phyloP scores from a whole-genome alignment of 2,797 vertebrate genomes.

The Micrastur ruficollis region DNA sequence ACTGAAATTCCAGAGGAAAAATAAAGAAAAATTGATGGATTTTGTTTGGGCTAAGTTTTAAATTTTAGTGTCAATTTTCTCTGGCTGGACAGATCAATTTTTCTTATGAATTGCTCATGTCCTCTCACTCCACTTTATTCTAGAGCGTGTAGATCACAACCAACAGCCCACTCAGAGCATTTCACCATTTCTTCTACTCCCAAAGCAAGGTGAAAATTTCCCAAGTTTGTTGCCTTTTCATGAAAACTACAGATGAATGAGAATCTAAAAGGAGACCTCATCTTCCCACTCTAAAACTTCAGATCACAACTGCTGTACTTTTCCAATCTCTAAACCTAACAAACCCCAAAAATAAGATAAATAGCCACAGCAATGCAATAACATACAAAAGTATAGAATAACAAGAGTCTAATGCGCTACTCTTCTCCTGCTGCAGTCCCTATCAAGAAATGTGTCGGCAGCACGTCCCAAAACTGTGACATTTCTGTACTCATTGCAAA shows the following conservation, averaged over 20 bases:
- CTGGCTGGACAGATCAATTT: neutral
- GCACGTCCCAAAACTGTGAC: neutral
- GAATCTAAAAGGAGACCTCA: neutral
- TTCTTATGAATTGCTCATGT: neutral
- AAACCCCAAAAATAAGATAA: neutral
- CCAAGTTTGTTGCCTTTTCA: neutral
- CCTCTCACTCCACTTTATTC: neutral
- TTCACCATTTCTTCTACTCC: neutral
- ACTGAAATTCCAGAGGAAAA: slow-evolving; percentile 6
- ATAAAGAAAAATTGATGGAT: neutral
- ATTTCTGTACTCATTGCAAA: neutral
- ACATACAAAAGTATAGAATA: neutral
- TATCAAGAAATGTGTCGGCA: neutral
- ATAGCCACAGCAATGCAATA: neutral
- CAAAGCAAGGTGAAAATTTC: neutral
- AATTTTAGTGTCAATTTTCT: slow-evolving; percentile 34
- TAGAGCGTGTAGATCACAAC: neutral
- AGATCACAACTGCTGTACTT: neutral
- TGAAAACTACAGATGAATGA: neutral
- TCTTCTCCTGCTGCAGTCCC: neutral
- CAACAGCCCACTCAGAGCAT: neutral
- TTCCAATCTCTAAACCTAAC: neutral
- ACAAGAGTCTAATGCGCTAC: neutral
- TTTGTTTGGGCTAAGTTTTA: slow-evolving; percentile 27
- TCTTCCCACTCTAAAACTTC: neutral